These are phyloP conservation scores for Ictidomys tridecemlineatus DNA, from an alignment of 2,113 vertebrate species.

Conservation along the genomic window DNA sequence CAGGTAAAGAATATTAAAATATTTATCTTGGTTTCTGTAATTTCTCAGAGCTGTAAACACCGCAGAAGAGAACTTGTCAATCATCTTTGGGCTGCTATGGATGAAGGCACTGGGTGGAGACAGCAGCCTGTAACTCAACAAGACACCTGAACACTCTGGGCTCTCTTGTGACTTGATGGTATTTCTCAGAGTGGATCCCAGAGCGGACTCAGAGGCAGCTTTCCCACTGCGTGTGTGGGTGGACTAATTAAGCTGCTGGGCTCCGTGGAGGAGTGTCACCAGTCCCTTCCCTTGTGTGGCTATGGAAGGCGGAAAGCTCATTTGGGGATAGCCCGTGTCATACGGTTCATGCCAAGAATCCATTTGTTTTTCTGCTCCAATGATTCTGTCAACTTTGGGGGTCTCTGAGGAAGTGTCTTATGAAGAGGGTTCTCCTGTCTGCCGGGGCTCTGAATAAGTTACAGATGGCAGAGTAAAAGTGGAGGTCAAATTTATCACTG, in stretches of 20 bases:
- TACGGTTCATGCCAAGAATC: not conserved
- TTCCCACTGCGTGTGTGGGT: not conserved
- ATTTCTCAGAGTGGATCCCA: not conserved
- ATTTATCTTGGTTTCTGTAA: constrained; percentile 81
- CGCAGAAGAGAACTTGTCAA: constrained; percentile 75
- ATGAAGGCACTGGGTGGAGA: constrained; percentile 45
- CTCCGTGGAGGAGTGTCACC: not conserved
- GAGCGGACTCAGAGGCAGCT: not conserved
- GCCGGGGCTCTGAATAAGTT: not conserved
- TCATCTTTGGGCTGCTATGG: constrained; percentile 78
- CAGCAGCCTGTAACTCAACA: constrained; percentile 59
- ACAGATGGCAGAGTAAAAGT: not conserved
- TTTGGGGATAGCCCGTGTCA: not conserved
- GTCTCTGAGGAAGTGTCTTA: not conserved
- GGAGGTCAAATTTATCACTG: not conserved
- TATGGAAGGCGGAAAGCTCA: not conserved
- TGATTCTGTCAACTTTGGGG: not conserved
- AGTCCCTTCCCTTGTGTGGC: not conserved
- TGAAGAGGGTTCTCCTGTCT: not conserved
- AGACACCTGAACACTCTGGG: not conserved
- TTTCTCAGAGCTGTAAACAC: constrained; percentile 75
- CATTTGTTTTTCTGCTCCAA: not conserved
- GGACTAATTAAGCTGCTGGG: not conserved
- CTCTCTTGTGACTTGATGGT: not conserved
- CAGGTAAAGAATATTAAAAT: constrained; percentile 86